Evolutionary conservation across 2,888 invertebrate species (phyloP).

Genomic region (Ormia ochracea): DNA sequence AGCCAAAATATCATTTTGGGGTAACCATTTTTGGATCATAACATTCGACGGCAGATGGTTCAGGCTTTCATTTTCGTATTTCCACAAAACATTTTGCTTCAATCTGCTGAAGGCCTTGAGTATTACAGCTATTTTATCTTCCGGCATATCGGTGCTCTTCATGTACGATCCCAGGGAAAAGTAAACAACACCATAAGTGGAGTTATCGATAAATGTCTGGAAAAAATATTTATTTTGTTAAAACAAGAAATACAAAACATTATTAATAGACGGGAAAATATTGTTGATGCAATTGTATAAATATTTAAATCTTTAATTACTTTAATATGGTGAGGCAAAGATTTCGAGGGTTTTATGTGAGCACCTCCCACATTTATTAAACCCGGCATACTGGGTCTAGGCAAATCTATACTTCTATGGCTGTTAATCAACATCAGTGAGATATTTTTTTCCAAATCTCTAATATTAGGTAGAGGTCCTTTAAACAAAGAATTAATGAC

Average conservation of each 20-base stretch:
- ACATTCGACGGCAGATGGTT: constrained; percentile 77
- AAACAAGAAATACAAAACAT: too few relatives aligned
- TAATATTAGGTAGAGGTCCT: constrained; percentile 75
- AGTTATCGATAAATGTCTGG: constrained; percentile 74
- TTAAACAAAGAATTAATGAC: background rate
- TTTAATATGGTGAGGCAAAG: constrained; percentile 71
- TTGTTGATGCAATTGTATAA: background rate
- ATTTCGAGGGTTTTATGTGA: constrained; percentile 72
- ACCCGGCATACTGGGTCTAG: constrained; percentile 77
- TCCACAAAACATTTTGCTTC: constrained; percentile 78
- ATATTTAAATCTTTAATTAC: constrained; percentile 48
- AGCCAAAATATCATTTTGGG: constrained; percentile 78
- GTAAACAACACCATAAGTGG: constrained; percentile 77
- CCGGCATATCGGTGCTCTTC: constrained; percentile 76
- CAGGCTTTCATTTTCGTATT: constrained; percentile 77
- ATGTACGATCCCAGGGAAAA: constrained; percentile 78
- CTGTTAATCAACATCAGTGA: constrained; percentile 78
- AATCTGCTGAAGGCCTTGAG: constrained; percentile 77
- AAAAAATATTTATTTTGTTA: background rate
- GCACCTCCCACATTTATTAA: constrained; percentile 75
- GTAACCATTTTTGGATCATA: constrained; percentile 78
- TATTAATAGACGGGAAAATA: too few relatives aligned
- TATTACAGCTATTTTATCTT: constrained; percentile 73
- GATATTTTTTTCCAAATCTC: constrained; percentile 77
- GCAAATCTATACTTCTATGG: constrained; percentile 78